A percentile compares a stretch with the other conserved stretches of the same genome.
Evolutionary conservation across 1,140 invertebrate genomes (phyloP).

Genomic region (Conus betulinus): DNA sequence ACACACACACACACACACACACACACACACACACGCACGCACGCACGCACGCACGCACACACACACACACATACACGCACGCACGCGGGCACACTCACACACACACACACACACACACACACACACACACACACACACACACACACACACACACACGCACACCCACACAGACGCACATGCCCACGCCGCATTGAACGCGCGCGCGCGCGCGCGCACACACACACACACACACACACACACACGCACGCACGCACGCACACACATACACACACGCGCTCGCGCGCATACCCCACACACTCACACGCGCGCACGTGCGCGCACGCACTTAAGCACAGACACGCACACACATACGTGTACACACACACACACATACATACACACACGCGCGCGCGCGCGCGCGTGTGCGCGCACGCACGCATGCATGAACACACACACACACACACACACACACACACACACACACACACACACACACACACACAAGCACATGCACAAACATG

Average conservation of each 20-base stretch:
- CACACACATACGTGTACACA: not conserved
- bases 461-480: too few species aligned
- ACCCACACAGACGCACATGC: too few species aligned
- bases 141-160: too few species aligned
- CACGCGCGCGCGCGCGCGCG: not conserved
- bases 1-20: not conserved
- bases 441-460: not conserved
- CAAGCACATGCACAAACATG: too few species aligned
- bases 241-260: too few species aligned
- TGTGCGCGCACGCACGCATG: not conserved
- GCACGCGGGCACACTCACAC: not conserved
- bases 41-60: constrained; percentile 2
- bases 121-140: too few species aligned
- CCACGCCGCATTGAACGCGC: not conserved
- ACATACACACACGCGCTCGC: too few species aligned
- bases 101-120: too few species aligned
- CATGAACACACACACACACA: not conserved
- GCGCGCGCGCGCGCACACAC: not conserved
- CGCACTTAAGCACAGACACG: not conserved
- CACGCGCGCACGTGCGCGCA: too few species aligned
- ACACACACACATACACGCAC: not conserved
- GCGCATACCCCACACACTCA: too few species aligned
- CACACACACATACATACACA: not conserved
- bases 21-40: not conserved
- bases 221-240: not conserved